Evolutionary conservation across 35 echinoderm and acorn worm species (phyloP).

Genomic region (Heliocidaris tuberculata): DNA sequence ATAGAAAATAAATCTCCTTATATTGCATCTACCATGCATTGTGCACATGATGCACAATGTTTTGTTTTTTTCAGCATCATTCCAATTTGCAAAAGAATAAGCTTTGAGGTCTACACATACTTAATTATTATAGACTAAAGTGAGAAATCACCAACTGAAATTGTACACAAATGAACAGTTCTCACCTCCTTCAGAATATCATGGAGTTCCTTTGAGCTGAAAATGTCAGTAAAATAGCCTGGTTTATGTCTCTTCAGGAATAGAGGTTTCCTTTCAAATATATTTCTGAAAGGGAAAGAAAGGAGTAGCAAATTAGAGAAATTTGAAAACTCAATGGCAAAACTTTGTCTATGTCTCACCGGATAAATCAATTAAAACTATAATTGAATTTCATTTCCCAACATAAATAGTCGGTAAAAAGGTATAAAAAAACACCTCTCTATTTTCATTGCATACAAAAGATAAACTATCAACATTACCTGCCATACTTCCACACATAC

Average conservation of each 20-base stretch:
- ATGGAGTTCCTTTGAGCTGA: constrained; percentile 76
- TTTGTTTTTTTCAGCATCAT: too few relatives aligned
- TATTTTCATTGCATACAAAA: neutral
- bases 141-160: too few relatives aligned
- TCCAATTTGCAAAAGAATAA: too few relatives aligned
- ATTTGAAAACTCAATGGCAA: neutral
- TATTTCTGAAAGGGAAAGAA: constrained; percentile 63
- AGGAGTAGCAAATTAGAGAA: neutral
- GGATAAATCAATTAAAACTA: neutral
- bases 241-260: constrained; percentile 79
- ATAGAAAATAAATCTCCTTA: too few relatives aligned
- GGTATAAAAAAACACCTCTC: neutral
- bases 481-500: neutral
- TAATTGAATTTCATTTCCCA: neutral
- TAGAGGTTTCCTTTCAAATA: constrained; percentile 90
- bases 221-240: constrained; percentile 75
- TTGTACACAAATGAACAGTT: neutral
- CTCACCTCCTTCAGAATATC: constrained; percentile 84
- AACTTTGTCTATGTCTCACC: neutral
- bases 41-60: too few relatives aligned
- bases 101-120: too few relatives aligned
- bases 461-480: neutral
- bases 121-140: too few relatives aligned
- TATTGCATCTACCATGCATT: too few relatives aligned
- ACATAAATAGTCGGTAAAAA: neutral